Base-by-base conservation (phyloP, 2,113 vertebrate genomes). In the Marmota monax region DNA sequence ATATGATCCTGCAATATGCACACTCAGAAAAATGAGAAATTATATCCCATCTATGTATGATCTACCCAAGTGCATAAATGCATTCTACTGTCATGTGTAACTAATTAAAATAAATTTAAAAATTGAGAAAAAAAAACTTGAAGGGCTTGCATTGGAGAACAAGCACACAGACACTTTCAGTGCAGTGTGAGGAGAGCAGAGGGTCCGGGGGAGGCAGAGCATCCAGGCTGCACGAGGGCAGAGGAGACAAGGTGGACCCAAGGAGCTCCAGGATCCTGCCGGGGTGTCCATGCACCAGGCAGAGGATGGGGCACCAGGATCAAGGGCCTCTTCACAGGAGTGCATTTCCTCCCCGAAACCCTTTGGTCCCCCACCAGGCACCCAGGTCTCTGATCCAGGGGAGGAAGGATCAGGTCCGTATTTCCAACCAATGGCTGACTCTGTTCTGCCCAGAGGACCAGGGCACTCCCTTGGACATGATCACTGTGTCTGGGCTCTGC, bases 211-310 rank as follows among this genome's bases (percentile, higher is more conserved):
- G 39, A 65, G 6, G 63, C 1, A 13, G 48, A 42, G 56, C 76
- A 18, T 1, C 56, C 34, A 45, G 32, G 48, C 53, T n/a, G 39
- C 0, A 1, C 1, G 2, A 10, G 22, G 0, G 0, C 10, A 17
- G 10, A 7, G 23, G 32, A 4, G 32, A 37, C 7, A 1, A 1
- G 65, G 25, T 16, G 11, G 18, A 29, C 7, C 39, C 37, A n/a
- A 2, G 14, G 5, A 18, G 23, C 11, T 58, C 37, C 11, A 4
- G 77, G 18, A 37, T 3, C 16, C 65, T 20, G 32, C 16, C 14
- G 2, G 4, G 45, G 32, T 5, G 17, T 4, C 4, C 23, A 2
- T 0, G 22, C 2, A 0, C 20, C n/a, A 22, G 0, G 14, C 32
- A n/a, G 11, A 56, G 29, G 8, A 5, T n/a, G 16, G 14, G 20